Evolutionary conservation across 1,140 invertebrate species (phyloP).

Genomic region (Drosophila teissieri): DNA sequence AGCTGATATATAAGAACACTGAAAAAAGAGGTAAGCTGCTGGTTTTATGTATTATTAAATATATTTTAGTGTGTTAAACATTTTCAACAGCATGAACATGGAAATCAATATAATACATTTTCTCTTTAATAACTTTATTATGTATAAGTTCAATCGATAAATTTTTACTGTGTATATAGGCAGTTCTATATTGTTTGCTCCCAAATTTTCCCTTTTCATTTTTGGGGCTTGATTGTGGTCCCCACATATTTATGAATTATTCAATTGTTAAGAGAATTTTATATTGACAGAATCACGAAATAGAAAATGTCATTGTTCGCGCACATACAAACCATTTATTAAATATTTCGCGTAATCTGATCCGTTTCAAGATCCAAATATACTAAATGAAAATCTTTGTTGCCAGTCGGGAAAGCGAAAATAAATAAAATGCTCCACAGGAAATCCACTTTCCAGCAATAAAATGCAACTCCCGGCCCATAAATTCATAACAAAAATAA

Average conservation of each 20-base stretch:
- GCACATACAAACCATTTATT: slow-evolving; percentile 1
- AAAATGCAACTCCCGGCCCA: slow-evolving; percentile 52
- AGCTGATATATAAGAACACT: not conserved
- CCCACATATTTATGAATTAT: slow-evolving; percentile 13
- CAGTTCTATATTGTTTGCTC: not conserved
- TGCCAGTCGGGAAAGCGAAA: slow-evolving; percentile 13
- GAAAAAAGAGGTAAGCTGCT: not conserved
- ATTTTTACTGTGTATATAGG: not conserved
- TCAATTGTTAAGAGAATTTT: slow-evolving; percentile 12
- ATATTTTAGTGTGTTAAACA: too few relatives aligned
- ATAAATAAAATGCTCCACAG: slow-evolving; percentile 47
- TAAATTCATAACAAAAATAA: slow-evolving; percentile 65
- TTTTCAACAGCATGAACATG: too few relatives aligned
- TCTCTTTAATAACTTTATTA: not conserved
- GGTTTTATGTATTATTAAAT: too few relatives aligned
- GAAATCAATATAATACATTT: too few relatives aligned
- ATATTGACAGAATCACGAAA: not conserved
- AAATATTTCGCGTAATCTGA: slow-evolving; percentile 12
- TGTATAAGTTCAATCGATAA: not conserved
- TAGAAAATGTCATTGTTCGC: slow-evolving; percentile 9
- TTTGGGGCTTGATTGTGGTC: not conserved
- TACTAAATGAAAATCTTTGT: slow-evolving; percentile 62
- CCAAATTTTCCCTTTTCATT: not conserved
- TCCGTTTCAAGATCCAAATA: slow-evolving; percentile 5
- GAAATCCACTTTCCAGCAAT: slow-evolving; percentile 53